Evolutionary conservation across 2,113 vertebrate genomes (phyloP).

Genomic region (Globicephala melas): DNA sequence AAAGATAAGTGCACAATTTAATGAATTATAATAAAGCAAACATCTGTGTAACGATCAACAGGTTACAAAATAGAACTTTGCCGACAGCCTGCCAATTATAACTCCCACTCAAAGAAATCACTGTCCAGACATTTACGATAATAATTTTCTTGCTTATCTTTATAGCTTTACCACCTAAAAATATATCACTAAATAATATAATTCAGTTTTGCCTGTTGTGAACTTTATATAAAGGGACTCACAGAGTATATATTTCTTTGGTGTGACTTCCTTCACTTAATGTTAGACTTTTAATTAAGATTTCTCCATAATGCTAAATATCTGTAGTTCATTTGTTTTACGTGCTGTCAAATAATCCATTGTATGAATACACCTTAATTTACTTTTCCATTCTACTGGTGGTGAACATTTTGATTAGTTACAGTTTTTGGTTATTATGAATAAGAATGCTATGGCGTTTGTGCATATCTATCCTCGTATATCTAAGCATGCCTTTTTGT

Average conservation of each 20-base stretch:
- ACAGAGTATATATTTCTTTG: neutral
- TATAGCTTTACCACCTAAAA: neutral
- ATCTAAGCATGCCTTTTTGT: neutral
- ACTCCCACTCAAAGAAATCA: neutral
- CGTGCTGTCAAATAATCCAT: neutral
- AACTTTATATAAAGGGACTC: neutral
- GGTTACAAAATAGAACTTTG: neutral
- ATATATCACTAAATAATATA: neutral
- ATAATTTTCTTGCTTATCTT: neutral
- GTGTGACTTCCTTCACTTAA: neutral
- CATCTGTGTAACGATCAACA: neutral
- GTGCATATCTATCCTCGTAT: neutral
- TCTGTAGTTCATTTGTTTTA: neutral
- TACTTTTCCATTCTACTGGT: constrained; percentile 22
- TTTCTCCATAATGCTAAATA: neutral
- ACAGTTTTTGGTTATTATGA: neutral
- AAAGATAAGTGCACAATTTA: neutral
- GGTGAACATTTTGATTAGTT: neutral
- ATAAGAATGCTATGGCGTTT: neutral
- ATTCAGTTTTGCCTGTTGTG: neutral
- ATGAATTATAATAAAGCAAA: neutral
- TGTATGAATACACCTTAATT: neutral
- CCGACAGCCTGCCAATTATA: neutral
- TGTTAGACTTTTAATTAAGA: neutral
- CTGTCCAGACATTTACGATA: neutral